Conservation (phyloP, 2,888 invertebrate species). For the Rhaphigaster nebulosa region DNA sequence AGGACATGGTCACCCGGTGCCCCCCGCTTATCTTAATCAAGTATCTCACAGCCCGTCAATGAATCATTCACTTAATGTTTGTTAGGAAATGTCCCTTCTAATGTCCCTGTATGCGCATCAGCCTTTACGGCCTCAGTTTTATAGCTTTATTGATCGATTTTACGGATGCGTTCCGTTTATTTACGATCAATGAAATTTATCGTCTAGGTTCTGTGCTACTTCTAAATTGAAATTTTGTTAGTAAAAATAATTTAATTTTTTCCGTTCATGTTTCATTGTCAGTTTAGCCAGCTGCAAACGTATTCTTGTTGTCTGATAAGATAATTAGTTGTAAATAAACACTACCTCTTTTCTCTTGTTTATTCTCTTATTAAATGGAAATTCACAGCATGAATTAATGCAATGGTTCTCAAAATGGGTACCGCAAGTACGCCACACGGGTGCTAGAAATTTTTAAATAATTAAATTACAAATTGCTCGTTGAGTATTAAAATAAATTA, state of each 20-base stretch:
- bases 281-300: neutral
- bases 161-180: neutral
- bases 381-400: neutral
- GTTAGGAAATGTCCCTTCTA: slow-evolving; percentile 7
- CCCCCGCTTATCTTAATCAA: neutral
- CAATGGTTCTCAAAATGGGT: no score
- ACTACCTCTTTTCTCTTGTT: neutral
- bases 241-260: neutral
- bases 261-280: neutral
- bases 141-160: neutral
- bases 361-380: neutral
- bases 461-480: no score
- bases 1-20: neutral
- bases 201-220: neutral
- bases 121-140: neutral
- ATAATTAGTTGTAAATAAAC: neutral
- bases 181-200: neutral
- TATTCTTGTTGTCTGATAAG: neutral
- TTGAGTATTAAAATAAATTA: no score
- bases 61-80: slow-evolving; percentile 38
- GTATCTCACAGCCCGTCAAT: neutral
- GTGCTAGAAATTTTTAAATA: no score
- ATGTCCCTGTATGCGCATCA: neutral
- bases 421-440: no score
- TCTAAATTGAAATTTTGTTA: neutral